A percentile compares a stretch with the other conserved stretches of the same genome.
Conservation (phyloP, 1,140 invertebrate species). For the Oreohelix idahoensis region DNA sequence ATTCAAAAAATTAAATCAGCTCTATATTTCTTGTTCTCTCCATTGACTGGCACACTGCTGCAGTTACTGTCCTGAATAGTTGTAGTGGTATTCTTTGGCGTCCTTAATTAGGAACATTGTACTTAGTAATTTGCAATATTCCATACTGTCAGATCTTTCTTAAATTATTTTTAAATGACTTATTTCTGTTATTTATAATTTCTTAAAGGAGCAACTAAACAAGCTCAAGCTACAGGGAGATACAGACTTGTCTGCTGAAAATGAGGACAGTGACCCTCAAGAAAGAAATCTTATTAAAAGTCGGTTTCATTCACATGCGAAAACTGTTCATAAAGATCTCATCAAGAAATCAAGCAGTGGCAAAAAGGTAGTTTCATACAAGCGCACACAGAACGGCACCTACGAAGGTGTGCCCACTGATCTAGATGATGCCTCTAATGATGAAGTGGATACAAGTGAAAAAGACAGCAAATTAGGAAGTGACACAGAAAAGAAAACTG, state of each 20-base stretch:
- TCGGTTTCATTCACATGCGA: slow-evolving; percentile 48
- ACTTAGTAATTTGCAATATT: no score
- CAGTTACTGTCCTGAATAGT: no score
- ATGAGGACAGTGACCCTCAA: slow-evolving; percentile 49
- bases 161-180: no score
- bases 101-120: no score
- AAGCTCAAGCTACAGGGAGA: slow-evolving; percentile 43
- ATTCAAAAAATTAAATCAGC: no score
- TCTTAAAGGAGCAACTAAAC: slow-evolving; percentile 46
- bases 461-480: not conserved
- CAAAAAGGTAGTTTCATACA: slow-evolving; percentile 4
- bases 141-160: no score
- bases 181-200: not conserved
- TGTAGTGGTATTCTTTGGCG: no score
- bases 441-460: slow-evolving; percentile 25
- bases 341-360: slow-evolving; percentile 35
- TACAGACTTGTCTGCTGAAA: slow-evolving; percentile 9
- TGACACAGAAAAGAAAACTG: not conserved
- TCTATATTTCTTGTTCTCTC: no score
- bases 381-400: slow-evolving; percentile 43
- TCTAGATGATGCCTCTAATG: slow-evolving; percentile 17
- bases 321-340: slow-evolving; percentile 54
- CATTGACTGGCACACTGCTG: no score
- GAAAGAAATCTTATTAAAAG: slow-evolving; percentile 53
- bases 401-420: slow-evolving; percentile 44